Evolutionary conservation across 2,113 vertebrate species (phyloP).

Genomic region (Indicator maculatus): DNA sequence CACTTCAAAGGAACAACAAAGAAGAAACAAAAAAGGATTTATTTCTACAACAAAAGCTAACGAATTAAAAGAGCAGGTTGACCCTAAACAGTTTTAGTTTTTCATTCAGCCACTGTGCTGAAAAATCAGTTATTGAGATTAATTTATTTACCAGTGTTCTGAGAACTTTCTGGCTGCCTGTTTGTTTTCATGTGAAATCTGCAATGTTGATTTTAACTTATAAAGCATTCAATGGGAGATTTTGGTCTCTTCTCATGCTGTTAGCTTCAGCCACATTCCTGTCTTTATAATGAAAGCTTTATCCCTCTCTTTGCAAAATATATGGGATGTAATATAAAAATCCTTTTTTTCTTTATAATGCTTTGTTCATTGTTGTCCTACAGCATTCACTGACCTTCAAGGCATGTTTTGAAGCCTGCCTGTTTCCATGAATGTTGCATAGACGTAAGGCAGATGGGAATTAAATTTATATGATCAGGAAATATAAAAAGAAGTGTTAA

Average conservation of each 20-base stretch:
- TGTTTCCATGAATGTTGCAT: neutral
- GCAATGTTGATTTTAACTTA: neutral
- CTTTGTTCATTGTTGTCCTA: neutral
- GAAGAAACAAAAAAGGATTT: neutral
- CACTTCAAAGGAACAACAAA: neutral
- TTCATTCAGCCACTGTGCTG: neutral
- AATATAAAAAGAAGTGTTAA: neutral
- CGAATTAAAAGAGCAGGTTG: neutral
- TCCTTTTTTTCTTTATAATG: neutral
- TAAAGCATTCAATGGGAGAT: neutral
- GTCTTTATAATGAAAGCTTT: neutral
- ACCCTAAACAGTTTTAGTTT: neutral
- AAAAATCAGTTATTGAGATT: neutral
- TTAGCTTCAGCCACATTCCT: neutral
- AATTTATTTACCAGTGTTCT: neutral
- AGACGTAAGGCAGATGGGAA: neutral
- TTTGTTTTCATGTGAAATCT: neutral
- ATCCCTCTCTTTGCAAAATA: neutral
- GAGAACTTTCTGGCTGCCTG: neutral
- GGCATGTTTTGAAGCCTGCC: neutral
- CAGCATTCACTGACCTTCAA: neutral
- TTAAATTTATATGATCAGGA: neutral
- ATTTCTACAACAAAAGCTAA: neutral
- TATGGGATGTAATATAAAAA: neutral
- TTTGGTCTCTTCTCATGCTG: neutral